phyloP scores from a whole-genome alignment of 92 coral and sea anemone genomes.

The Phenganax stokvisi region DNA sequence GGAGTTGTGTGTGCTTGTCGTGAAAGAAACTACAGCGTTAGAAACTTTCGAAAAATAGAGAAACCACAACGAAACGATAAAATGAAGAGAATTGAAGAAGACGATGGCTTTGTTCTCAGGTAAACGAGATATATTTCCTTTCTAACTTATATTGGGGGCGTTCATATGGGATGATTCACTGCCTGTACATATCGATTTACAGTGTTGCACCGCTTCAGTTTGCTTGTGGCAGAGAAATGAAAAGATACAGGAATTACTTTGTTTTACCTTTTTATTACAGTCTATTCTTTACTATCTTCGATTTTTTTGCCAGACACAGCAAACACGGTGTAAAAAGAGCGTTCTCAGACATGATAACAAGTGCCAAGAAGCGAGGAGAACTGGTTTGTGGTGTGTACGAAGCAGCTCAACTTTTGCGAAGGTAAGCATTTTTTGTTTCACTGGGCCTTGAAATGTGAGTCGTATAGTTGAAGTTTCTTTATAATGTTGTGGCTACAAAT shows the following conservation, averaged over 20 bases:
- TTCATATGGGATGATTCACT: not conserved
- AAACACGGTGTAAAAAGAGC: conserved; percentile 30
- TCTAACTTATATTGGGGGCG: not conserved
- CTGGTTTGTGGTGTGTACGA: conserved; percentile 33
- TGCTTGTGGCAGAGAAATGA: not conserved
- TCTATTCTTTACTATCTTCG: no score
- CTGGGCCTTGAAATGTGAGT: not conserved
- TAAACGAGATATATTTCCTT: not conserved
- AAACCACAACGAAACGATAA: not conserved
- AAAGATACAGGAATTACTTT: not conserved
- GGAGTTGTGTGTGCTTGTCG: not conserved
- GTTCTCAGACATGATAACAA: conserved; percentile 26
- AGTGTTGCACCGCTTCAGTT: not conserved
- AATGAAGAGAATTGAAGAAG: conserved; percentile 36
- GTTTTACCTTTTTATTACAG: no score
- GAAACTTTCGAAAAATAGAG: not conserved
- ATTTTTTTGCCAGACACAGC: conserved; percentile 8
- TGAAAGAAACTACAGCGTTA: not conserved
- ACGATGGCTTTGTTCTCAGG: conserved; percentile 32
- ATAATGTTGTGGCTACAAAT: not conserved
- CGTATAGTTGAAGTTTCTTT: not conserved
- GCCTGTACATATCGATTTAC: not conserved
- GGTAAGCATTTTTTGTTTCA: conserved; percentile 9
- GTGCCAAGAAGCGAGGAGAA: conserved; percentile 27
- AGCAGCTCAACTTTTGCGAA: conserved; percentile 31